Base-by-base conservation (phyloP, 2,797 vertebrate genomes). In the Cyprinodon diabolis region DNA sequence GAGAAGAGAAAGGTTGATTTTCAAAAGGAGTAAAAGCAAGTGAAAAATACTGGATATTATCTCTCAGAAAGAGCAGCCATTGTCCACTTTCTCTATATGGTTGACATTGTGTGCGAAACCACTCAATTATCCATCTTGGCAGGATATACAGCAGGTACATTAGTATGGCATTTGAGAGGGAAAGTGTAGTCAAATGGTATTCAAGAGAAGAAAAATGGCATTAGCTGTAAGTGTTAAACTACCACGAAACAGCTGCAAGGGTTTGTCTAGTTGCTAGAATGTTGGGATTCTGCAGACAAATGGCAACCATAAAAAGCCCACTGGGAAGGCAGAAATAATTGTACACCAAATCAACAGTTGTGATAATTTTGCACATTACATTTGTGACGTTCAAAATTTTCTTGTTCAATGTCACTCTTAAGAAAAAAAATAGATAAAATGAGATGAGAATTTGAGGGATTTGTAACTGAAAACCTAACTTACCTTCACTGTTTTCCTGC, bases 51-150 rank as follows among this genome's bases (percentile, higher is more conserved):
- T 63, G 40, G 19, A 47, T 45, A 47, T 65, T 6, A n/a, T 40
- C 43, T 65, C 43, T 45, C 62, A 65, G 40, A 23, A 40, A 12
- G 21, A 47, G 43, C n/a, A 65, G 4, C 23, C 6, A 65, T 47
- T 40, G 8, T 11, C 62, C 62, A 23, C 62, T 65, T 23, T 21
- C n/a, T 13, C 62, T 47, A 21, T 14, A 65, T 65, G 13, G 62
- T 23, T 23, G 62, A 47, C n/a, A 65, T 65, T 12, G 14, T 65
- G n/a, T 47, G n/a, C 10, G 62, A 65, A 40, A 47, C 40, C 14
- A 65, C n/a, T 65, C n/a, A 47, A 21, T 65, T 40, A 65, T 65
- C 43, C 62, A 23, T n/a, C 40, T 23, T 21, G 45, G 62, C 62
- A 65, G 62, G 40, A 6, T 23, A 14, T 4, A 65, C 62, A 65